A percentile compares a stretch with the other conserved stretches of the same genome.
Evolutionary conservation across 2,797 vertebrate genomes (phyloP).

Genomic region (Silurus lanzhouensis): DNA sequence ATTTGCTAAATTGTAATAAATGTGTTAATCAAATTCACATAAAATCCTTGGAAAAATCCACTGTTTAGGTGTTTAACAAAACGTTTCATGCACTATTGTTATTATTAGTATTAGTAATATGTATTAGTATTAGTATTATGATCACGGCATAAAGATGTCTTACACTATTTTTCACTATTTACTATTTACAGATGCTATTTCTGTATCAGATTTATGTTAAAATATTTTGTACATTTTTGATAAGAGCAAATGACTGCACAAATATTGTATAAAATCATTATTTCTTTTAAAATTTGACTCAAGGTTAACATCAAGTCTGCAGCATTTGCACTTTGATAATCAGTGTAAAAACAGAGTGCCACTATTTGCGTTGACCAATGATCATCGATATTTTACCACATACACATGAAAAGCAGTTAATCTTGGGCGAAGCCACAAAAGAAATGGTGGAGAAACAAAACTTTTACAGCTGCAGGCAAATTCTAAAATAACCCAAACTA

Average conservation of each 20-base stretch:
- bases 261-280: neutral
- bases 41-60: neutral
- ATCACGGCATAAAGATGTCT: neutral
- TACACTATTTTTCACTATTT: neutral
- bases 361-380: constrained; percentile 3
- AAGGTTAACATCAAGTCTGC: neutral
- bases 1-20: constrained; percentile 11
- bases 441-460: neutral
- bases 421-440: neutral
- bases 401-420: neutral
- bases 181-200: neutral
- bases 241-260: neutral
- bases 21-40: neutral
- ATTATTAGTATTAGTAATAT: neutral
- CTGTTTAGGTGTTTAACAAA: neutral
- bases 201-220: neutral
- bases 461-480: neutral
- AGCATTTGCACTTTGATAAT: neutral
- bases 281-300: neutral
- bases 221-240: neutral
- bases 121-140: neutral
- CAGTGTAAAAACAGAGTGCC: neutral
- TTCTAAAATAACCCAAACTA: neutral
- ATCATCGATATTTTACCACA: neutral
- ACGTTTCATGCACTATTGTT: neutral